A percentile compares a stretch with the other conserved stretches of the same genome.
Conservation (phyloP, 2,797 vertebrate genomes). For the Sardinella longiceps region DNA sequence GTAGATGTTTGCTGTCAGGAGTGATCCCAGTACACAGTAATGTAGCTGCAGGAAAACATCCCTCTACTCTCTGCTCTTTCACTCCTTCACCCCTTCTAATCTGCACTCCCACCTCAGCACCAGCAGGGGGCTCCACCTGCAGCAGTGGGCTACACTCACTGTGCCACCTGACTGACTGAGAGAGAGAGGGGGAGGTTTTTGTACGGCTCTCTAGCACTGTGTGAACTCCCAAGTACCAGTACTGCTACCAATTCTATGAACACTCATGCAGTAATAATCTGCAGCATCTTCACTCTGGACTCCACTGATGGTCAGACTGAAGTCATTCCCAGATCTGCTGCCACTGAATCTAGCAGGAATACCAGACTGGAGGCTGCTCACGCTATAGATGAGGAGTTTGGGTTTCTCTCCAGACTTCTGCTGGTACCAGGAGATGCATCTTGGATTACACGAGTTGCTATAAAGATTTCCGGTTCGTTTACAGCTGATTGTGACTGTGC, state of each 20-base stretch:
- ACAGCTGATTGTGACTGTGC: too few relatives aligned
- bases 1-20: too few relatives aligned
- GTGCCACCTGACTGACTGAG: neutral
- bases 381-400: too few relatives aligned
- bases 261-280: conserved; percentile 36
- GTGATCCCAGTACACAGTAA: too few relatives aligned
- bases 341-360: conserved; percentile 39
- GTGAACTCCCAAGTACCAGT: too few relatives aligned
- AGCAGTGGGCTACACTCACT: neutral
- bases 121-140: neutral
- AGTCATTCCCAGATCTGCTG: conserved; percentile 32
- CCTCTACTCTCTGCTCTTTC: too few relatives aligned
- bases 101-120: too few relatives aligned
- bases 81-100: too few relatives aligned
- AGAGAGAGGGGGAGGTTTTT: neutral
- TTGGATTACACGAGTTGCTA: neutral
- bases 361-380: conserved; percentile 16
- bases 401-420: conserved; percentile 26
- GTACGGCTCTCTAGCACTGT: neutral
- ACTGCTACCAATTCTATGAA: neutral
- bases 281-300: conserved; percentile 36
- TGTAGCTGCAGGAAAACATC: too few relatives aligned
- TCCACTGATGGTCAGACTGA: conserved; percentile 34
- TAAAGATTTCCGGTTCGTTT: neutral
- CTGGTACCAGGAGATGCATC: conserved; percentile 11